phyloP scores from a whole-genome alignment of 2,888 invertebrate genomes.

The Cancer borealis region DNA sequence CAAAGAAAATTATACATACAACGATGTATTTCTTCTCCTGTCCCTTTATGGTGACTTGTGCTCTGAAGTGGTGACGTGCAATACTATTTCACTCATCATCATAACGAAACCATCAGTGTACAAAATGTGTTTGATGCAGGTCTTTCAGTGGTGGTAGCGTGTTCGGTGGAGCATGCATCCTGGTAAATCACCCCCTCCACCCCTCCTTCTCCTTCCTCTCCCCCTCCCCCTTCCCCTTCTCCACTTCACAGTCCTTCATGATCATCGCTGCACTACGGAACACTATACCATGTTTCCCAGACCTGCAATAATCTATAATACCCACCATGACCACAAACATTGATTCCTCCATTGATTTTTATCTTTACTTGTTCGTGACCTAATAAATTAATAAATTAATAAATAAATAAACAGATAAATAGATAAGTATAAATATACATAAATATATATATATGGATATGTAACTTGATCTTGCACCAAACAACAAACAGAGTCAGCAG shows the following conservation, averaged over 20 bases:
- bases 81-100: not conserved
- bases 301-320: not conserved
- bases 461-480: too few species aligned
- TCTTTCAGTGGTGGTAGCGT: not conserved
- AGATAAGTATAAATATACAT: too few species aligned
- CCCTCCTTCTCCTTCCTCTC: not conserved
- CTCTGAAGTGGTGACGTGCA: not conserved
- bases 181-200: not conserved
- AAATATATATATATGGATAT: too few species aligned
- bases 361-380: too few species aligned
- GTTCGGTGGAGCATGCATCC: not conserved
- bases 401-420: too few species aligned
- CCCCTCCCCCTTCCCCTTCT: not conserved
- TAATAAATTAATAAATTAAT: too few species aligned
- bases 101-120: not conserved
- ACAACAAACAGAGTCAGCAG: too few species aligned
- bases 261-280: not conserved
- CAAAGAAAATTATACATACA: too few species aligned
- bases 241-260: not conserved
- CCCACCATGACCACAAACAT: not conserved
- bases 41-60: not conserved
- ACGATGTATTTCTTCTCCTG: too few species aligned
- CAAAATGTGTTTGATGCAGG: not conserved
- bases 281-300: not conserved
- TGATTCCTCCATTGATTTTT: too few species aligned